These are phyloP conservation scores for Phylloscopus collybita DNA, from an alignment of 2,797 vertebrate species.

Conservation along the genomic window DNA sequence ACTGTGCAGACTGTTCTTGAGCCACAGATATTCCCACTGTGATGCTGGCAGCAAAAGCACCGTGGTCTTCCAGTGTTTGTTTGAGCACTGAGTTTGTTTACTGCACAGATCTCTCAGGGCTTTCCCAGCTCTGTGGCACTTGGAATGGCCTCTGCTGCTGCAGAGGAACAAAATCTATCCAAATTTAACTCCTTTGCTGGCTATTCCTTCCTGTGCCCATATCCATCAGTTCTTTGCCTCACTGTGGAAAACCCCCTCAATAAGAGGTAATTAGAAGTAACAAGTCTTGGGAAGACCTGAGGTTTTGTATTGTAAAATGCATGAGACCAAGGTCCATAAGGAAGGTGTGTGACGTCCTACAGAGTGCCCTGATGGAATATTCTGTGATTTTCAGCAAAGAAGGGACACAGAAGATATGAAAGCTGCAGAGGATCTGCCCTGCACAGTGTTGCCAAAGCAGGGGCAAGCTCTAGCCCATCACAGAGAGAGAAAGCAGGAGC, in stretches of 20 bases:
- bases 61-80: not conserved
- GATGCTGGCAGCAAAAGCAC: slow-evolving; percentile 31
- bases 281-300: not conserved
- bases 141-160: not conserved
- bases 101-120: not conserved
- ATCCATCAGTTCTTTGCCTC: not conserved
- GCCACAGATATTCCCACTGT: not conserved
- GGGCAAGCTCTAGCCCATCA: not conserved
- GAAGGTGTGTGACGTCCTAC: not conserved
- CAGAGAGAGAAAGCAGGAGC: not conserved
- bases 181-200: not conserved
- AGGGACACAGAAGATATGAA: not conserved
- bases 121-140: not conserved
- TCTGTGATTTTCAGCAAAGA: not conserved
- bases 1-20: not conserved
- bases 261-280: not conserved
- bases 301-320: not conserved
- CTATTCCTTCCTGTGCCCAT: not conserved
- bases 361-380: rapidly evolving
- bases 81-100: not conserved
- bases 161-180: not conserved
- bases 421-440: not conserved
- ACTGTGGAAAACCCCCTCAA: not conserved
- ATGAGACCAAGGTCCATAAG: not conserved
- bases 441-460: not conserved